Evolutionary conservation across 2,113 vertebrate genomes (phyloP), one percentile per base, ranked within the genome.

Genomic region (Sinosuthora webbiana): DNA sequence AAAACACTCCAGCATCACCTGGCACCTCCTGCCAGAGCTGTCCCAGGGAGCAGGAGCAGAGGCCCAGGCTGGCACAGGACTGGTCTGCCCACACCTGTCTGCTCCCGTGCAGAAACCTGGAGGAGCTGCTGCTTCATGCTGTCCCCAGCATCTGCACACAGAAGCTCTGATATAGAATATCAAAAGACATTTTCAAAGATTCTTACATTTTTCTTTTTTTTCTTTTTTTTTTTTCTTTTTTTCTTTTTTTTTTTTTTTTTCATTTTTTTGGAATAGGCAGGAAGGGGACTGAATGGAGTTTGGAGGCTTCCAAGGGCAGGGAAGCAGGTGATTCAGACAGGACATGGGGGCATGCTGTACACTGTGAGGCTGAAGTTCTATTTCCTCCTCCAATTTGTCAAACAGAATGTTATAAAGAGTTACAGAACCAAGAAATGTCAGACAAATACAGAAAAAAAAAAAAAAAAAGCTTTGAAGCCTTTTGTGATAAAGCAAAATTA

Each of bases 401-500:
- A 84, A 92, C 42, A 90, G 73, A 50, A 67, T 35, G 85, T 44
- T 95, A 77, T 45, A 96, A 94, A 93, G 64, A 67, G 79, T 77
- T 85, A 92, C 50, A 73, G 76, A 83, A 87, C 83, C 89, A 89
- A 87, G 69, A 95, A 68, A 86, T 77, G 87, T 94, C 86, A 94
- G 76, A 59, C 52, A 94, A 91, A 97, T 15, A 90, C 89, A 70
- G 71, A 31, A 79, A 91, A 90, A 50, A 25, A 50, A 77, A n/a
- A n/a, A n/a, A 90, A 47, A 50, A 50, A 25, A 50, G 80, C 93
- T 93, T 92, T 80, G 73, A 95, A 96, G 91, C 75, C 93, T 35
- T 94, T 94, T 67, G 83, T 84, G 78, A 90, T 94, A 94, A 93
- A 92, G 42, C 88, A 76, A 60, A 94, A 96, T 89, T 91, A 96